Evolutionary conservation across 2,888 invertebrate genomes (phyloP).

Genomic region (Tiliacea aurago): DNA sequence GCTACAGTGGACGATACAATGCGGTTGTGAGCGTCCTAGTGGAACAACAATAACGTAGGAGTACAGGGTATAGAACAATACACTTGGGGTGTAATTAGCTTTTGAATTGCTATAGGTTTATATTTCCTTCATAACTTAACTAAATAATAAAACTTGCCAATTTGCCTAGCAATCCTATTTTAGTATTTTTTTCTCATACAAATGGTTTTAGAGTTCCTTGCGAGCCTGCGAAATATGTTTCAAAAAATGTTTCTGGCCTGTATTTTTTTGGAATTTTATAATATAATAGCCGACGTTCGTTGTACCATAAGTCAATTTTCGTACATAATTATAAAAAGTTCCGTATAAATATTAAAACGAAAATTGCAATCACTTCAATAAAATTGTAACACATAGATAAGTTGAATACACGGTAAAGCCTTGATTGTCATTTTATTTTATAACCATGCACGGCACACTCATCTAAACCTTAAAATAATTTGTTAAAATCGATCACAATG

Average conservation of each 20-base stretch:
- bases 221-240: not conserved
- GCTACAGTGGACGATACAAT: too few relatives aligned
- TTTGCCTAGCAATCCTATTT: not conserved
- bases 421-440: slow-evolving; percentile 51
- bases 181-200: not conserved
- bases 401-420: slow-evolving; percentile 64
- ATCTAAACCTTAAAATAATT: not conserved
- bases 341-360: slow-evolving; percentile 59
- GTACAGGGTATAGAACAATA: slow-evolving; percentile 31
- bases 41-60: not conserved
- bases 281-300: slow-evolving; percentile 9
- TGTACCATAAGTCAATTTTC: slow-evolving; percentile 47
- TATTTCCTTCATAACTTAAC: not conserved
- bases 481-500: not conserved
- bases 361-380: slow-evolving; percentile 56
- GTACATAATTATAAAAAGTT: slow-evolving; percentile 43
- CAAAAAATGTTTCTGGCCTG: not conserved
- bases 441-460: not conserved
- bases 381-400: slow-evolving; percentile 66
- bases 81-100: slow-evolving; percentile 14
- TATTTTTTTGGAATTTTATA: not conserved
- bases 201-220: not conserved
- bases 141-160: slow-evolving; percentile 7
- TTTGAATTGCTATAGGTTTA: slow-evolving; percentile 6
- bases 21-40: not conserved